These are phyloP conservation scores for Lithophane ornitopus DNA, from an alignment of 2,888 invertebrate species.

Conservation along the genomic window DNA sequence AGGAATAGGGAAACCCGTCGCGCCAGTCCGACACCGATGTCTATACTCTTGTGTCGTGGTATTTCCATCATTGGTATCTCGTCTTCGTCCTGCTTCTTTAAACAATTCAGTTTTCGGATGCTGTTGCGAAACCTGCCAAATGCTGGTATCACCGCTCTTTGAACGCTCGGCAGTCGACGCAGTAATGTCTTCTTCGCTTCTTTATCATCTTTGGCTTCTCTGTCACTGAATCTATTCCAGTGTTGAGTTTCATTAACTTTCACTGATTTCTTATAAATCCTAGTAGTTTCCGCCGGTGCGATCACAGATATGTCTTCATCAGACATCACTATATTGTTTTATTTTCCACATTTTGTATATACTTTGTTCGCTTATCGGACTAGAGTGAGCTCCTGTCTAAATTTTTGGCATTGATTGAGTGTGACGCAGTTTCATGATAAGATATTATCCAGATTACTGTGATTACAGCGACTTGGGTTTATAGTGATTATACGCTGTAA, in stretches of 20 bases:
- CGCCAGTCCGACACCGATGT: conserved; percentile 85
- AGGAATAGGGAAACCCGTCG: conserved; percentile 84
- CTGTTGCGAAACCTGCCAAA: conserved; percentile 76
- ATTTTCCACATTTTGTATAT: conserved; percentile 77
- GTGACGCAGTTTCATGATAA: conserved; percentile 84
- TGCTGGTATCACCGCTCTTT: conserved; percentile 74
- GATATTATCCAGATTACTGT: conserved; percentile 83
- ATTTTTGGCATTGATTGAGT: conserved; percentile 89
- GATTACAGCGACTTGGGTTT: conserved; percentile 77
- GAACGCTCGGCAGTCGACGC: conserved; percentile 74
- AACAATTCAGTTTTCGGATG: conserved; percentile 81
- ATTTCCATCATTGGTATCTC: conserved; percentile 78
- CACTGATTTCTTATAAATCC: conserved; percentile 70
- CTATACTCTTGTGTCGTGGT: conserved; percentile 84
- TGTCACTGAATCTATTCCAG: conserved; percentile 61
- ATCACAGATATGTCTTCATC: conserved; percentile 77
- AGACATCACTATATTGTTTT: conserved; percentile 79
- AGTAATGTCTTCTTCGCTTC: conserved; percentile 67
- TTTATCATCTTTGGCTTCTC: conserved; percentile 61
- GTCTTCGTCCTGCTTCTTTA: conserved; percentile 77
- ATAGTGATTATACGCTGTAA: conserved; percentile 66
- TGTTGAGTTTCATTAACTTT: conserved; percentile 63
- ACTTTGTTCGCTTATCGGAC: conserved; percentile 75
- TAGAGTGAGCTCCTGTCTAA: conserved; percentile 77
- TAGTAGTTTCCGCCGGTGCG: conserved; percentile 74